These are phyloP conservation scores for Tenualosa ilisha DNA, from an alignment of 2,797 vertebrate genomes.

Conservation along the genomic window DNA sequence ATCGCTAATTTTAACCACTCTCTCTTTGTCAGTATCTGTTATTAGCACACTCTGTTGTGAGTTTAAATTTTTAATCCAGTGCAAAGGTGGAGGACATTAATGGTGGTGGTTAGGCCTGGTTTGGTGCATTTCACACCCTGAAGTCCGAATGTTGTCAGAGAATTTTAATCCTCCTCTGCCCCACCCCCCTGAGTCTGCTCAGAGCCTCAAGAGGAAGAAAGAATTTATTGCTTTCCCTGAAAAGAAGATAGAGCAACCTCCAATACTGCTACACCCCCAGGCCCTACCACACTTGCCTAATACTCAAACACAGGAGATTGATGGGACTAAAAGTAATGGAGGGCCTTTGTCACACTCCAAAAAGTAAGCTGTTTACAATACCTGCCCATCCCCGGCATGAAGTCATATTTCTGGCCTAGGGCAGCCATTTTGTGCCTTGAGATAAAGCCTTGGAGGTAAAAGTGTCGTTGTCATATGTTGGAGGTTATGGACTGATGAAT, in stretches of 20 bases:
- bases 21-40: neutral
- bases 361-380: constrained; percentile 24
- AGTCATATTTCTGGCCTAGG: neutral
- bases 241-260: constrained; percentile 67
- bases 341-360: constrained; percentile 32
- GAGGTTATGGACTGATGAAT: neutral
- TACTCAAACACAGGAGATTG: constrained; percentile 50
- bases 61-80: neutral
- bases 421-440: neutral
- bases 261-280: constrained; percentile 44
- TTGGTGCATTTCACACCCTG: constrained; percentile 40
- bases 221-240: constrained; percentile 76
- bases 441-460: neutral
- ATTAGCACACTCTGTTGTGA: neutral
- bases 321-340: constrained; percentile 52
- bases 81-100: neutral
- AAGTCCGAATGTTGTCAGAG: constrained; percentile 34
- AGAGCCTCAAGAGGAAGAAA: constrained; percentile 76
- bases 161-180: constrained; percentile 48
- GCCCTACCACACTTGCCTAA: constrained; percentile 45
- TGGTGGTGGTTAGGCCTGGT: constrained; percentile 33
- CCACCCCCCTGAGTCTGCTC: constrained; percentile 70
- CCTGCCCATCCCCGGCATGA: neutral
- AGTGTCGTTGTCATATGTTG: neutral
- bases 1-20: neutral